Conservation (phyloP, 2,113 vertebrate species). For the Salvelinus sp. region DNA sequence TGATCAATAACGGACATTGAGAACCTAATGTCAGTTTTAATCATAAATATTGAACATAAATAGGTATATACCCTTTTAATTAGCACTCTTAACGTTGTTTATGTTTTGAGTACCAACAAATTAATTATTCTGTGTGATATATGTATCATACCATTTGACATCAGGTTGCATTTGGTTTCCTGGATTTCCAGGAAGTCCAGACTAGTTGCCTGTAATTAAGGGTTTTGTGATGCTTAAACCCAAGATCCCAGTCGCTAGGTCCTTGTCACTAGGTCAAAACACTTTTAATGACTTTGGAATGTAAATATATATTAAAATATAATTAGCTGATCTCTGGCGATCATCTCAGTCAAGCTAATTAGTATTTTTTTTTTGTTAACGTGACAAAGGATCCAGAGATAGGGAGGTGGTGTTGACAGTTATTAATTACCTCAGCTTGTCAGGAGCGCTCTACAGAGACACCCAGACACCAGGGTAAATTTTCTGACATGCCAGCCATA, state of each 20-base stretch:
- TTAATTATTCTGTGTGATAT: not conserved
- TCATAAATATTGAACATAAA: not conserved
- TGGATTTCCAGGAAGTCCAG: no score
- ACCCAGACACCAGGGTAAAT: not conserved
- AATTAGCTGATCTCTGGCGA: slow-evolving; percentile 70
- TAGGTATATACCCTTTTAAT: not conserved
- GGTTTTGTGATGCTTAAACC: slow-evolving; percentile 34
- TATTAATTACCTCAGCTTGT: slow-evolving; percentile 76
- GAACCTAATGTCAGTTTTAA: not conserved
- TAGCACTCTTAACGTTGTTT: not conserved
- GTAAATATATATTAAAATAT: slow-evolving; percentile 49
- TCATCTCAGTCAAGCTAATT: slow-evolving; percentile 76
- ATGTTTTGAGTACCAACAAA: no score
- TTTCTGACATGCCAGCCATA: not conserved
- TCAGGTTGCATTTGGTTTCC: no score
- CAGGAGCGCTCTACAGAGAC: slow-evolving; percentile 46
- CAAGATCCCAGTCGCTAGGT: slow-evolving; percentile 30
- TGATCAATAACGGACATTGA: not conserved
- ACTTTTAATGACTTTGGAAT: slow-evolving; percentile 62
- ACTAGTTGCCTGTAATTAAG: slow-evolving; percentile 39
- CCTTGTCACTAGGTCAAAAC: slow-evolving; percentile 9
- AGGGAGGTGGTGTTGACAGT: slow-evolving; percentile 64
- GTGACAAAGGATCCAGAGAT: slow-evolving; percentile 63
- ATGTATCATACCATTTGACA: no score
- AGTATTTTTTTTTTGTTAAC: slow-evolving; percentile 71